phyloP scores from a whole-genome alignment of 2,888 invertebrate species.

The Lathronympha strigana region DNA sequence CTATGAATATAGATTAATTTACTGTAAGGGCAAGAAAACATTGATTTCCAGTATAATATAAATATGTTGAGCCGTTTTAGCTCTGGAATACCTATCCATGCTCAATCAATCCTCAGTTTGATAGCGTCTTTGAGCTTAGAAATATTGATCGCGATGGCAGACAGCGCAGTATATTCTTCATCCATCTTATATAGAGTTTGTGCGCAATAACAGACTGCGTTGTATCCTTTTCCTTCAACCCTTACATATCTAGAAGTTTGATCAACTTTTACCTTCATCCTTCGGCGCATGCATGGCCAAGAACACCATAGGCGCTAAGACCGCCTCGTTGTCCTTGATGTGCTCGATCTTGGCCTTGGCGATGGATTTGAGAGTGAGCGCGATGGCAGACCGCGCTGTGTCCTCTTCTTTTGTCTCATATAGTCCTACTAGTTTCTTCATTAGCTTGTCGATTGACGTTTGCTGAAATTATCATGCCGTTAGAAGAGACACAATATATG shows the following conservation, averaged over 20 bases:
- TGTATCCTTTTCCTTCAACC: too few species aligned
- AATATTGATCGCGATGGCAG: too few species aligned
- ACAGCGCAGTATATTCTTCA: too few species aligned
- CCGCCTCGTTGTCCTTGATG: conserved; percentile 89
- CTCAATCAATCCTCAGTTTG: too few species aligned
- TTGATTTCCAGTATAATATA: too few species aligned
- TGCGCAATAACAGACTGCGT: too few species aligned
- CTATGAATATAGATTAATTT: too few species aligned
- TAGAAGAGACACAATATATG: neutral
- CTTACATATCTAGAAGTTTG: neutral
- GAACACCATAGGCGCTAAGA: conserved; percentile 92
- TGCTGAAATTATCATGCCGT: conserved; percentile 50
- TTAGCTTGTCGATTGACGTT: conserved; percentile 84
- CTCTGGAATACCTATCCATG: too few species aligned
- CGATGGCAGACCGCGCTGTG: conserved; percentile 88
- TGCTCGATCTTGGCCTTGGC: conserved; percentile 93
- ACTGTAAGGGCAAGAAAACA: too few species aligned
- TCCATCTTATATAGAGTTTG: too few species aligned
- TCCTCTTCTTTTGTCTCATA: conserved; percentile 87
- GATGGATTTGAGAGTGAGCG: conserved; percentile 90
- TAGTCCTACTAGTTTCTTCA: conserved; percentile 81
- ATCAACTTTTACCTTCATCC: conserved; percentile 83
- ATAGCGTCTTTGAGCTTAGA: too few species aligned
- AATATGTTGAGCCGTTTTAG: too few species aligned
- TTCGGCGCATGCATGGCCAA: conserved; percentile 95